A percentile compares a stretch with the other conserved stretches of the same genome.
Conservation (phyloP, 2,113 vertebrate genomes). For the Stegostoma tigrinum region DNA sequence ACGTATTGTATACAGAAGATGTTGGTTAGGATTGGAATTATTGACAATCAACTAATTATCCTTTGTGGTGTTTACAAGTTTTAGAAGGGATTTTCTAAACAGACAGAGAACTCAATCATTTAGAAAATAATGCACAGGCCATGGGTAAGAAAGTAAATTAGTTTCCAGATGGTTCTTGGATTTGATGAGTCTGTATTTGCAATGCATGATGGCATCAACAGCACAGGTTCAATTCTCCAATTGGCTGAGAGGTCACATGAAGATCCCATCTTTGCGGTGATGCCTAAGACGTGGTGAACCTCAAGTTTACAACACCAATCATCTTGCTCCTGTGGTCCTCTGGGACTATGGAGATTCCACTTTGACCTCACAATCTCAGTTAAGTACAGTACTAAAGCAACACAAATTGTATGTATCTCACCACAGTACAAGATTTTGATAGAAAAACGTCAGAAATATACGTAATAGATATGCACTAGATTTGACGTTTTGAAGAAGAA, state of each 20-base stretch:
- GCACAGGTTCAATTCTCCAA: too few species aligned
- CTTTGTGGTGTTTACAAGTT: neutral
- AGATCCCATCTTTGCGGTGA: too few species aligned
- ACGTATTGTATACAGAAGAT: neutral
- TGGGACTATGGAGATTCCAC: too few species aligned
- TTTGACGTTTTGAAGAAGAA: neutral
- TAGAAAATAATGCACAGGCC: neutral
- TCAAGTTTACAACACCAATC: too few species aligned
- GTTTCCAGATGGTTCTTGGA: neutral
- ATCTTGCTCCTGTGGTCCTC: too few species aligned
- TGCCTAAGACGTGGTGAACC: too few species aligned
- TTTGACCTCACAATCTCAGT: neutral
- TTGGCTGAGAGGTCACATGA: too few species aligned
- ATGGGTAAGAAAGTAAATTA: neutral
- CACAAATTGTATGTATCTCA: neutral
- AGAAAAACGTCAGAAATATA: neutral
- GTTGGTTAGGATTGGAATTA: neutral
- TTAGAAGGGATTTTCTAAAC: neutral
- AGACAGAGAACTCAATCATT: neutral
- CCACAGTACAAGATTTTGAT: neutral
- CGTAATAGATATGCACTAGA: neutral
- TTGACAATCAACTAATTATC: neutral
- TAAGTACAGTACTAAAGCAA: neutral
- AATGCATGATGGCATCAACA: too few species aligned
- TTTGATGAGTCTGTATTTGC: too few species aligned